phyloP scores from a whole-genome alignment of 1,140 invertebrate genomes.

The Mycetomoellerius zeteki region DNA sequence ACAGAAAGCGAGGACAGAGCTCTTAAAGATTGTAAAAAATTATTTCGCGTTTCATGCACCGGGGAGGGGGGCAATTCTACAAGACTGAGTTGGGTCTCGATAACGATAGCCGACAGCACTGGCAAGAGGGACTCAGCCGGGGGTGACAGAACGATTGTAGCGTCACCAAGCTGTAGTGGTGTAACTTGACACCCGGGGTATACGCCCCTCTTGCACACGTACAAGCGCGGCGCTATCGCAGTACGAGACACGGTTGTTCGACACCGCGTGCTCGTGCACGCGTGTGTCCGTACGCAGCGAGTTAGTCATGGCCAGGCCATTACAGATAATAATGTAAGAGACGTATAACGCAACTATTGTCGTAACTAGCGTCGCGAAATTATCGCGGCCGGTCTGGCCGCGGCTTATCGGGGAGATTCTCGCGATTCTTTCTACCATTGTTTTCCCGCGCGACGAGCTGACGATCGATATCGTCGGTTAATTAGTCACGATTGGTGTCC shows the following conservation, averaged over 20 bases:
- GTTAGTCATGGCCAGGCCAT: slow-evolving; percentile 77
- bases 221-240: slow-evolving; percentile 76
- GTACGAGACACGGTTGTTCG: slow-evolving; percentile 69
- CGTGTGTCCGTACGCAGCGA: slow-evolving; percentile 56
- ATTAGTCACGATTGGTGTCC: slow-evolving; percentile 77
- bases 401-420: slow-evolving; percentile 73
- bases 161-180: slow-evolving; percentile 76
- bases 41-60: slow-evolving; percentile 14
- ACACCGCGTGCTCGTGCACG: slow-evolving; percentile 27
- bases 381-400: slow-evolving; percentile 69
- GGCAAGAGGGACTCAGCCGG: slow-evolving; percentile 56
- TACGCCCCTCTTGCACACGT: slow-evolving; percentile 84
- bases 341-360: slow-evolving; percentile 70
- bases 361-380: slow-evolving; percentile 76
- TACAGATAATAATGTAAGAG: slow-evolving; percentile 77
- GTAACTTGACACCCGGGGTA: slow-evolving; percentile 84
- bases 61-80: background rate
- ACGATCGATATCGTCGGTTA: slow-evolving; percentile 73
- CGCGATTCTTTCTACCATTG: slow-evolving; percentile 74
- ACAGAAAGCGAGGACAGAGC: background rate
- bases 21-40: slow-evolving; percentile 28
- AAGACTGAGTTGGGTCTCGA: slow-evolving; percentile 41
- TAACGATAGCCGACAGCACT: slow-evolving; percentile 51
- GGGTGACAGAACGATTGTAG: slow-evolving; percentile 79
- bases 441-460: slow-evolving; percentile 56